These are phyloP conservation scores for Salmo trutta DNA, from an alignment of 2,797 vertebrate species.

Conservation along the genomic window DNA sequence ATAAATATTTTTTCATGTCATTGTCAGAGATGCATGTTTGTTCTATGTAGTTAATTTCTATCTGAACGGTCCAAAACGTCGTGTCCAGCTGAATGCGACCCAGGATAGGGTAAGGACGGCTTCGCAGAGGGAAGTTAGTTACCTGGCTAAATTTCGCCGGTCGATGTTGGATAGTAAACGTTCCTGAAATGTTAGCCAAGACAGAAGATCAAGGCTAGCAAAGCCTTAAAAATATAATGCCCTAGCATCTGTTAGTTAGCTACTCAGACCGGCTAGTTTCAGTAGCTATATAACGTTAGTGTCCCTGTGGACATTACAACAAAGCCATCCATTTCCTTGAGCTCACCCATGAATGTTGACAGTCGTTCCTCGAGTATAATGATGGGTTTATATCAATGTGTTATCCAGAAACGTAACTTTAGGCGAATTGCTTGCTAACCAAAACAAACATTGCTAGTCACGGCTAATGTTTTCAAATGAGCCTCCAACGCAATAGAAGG, in stretches of 20 bases:
- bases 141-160: no score
- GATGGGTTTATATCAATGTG: background rate
- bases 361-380: background rate
- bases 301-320: background rate
- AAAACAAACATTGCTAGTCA: background rate
- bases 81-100: no score
- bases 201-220: background rate
- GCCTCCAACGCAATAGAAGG: background rate
- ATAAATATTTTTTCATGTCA: no score
- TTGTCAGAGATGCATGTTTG: no score
- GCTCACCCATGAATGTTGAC: conserved; percentile 1
- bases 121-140: no score
- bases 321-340: background rate
- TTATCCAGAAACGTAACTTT: background rate
- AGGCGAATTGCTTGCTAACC: background rate
- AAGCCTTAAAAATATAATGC: background rate
- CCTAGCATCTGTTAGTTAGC: background rate
- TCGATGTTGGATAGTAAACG: background rate
- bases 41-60: no score
- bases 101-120: no score
- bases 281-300: background rate
- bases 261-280: background rate
- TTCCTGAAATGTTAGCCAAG: no score
- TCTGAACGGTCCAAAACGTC: no score
- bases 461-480: conserved; percentile 4